phyloP scores from a whole-genome alignment of 2,797 vertebrate species.

The Uromys caudimaculatus region DNA sequence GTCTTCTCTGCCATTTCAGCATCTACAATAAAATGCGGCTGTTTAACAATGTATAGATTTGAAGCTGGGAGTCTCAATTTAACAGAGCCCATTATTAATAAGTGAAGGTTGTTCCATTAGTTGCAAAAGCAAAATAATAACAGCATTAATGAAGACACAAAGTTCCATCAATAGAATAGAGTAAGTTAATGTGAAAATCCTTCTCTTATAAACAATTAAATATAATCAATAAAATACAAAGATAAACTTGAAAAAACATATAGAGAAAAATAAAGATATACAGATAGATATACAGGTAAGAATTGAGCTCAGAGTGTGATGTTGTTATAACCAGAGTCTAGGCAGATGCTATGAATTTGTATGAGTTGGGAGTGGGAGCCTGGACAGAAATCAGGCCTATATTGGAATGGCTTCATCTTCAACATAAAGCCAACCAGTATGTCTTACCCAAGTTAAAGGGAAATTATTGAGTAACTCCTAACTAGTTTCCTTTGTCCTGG shows the following conservation, averaged over 20 bases:
- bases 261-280: background rate
- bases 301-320: background rate
- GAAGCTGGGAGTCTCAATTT: slow-evolving; percentile 8
- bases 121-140: background rate
- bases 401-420: background rate
- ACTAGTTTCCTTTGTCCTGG: background rate
- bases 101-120: background rate
- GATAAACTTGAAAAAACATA: background rate
- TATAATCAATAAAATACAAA: background rate
- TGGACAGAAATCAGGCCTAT: background rate
- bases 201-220: background rate
- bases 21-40: background rate
- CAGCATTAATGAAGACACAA: slow-evolving; percentile 28
- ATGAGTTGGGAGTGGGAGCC: background rate
- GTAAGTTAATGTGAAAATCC: background rate
- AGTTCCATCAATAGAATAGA: background rate
- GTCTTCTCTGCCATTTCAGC: background rate
- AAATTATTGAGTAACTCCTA: background rate
- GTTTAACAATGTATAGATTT: slow-evolving; percentile 6
- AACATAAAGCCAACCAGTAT: background rate
- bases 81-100: background rate
- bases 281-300: no score
- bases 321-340: background rate
- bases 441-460: background rate
- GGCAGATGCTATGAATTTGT: background rate